These are phyloP conservation scores for Hemiscyllium ocellatum DNA, from an alignment of 2,113 vertebrate genomes.

Conservation along the genomic window DNA sequence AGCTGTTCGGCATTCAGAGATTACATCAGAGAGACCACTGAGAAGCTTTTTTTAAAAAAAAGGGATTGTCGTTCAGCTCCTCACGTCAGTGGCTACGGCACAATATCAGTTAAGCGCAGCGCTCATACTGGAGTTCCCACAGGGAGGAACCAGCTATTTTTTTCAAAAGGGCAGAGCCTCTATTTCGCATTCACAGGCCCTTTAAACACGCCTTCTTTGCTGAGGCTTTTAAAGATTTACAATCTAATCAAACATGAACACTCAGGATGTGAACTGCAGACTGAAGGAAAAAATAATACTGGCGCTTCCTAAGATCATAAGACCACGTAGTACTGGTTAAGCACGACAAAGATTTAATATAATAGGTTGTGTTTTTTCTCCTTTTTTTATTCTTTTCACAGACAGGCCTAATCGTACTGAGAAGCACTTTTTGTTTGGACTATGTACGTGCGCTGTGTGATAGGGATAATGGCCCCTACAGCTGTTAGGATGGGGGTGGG, in stretches of 20 bases:
- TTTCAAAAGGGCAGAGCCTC: background rate
- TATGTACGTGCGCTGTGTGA: conserved; percentile 52
- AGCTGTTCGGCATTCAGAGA: conserved; percentile 21
- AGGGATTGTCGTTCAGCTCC: conserved; percentile 5
- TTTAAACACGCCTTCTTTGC: conserved; percentile 26
- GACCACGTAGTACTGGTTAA: background rate
- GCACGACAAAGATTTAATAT: background rate
- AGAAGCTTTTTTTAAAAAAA: conserved; percentile 1
- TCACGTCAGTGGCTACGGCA: conserved; percentile 11
- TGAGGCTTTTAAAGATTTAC: conserved; percentile 34
- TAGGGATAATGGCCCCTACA: conserved; percentile 53
- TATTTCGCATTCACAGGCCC: background rate
- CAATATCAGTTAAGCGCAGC: background rate
- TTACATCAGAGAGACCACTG: conserved; percentile 24
- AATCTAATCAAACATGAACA: background rate
- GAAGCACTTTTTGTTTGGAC: conserved; percentile 42
- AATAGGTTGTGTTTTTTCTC: background rate
- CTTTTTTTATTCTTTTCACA: conserved; percentile 32
- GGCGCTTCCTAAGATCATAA: background rate
- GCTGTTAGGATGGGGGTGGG: conserved; percentile 56
- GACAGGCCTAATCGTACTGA: background rate
- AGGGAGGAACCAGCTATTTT: background rate
- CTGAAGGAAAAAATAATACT: background rate
- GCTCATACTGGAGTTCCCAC: background rate
- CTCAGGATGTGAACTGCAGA: background rate